Percentiles rank a stretch among this genome's conserved stretches.
Evolutionary conservation across 2,888 invertebrate species (phyloP).

Genomic region (Hydraecia micacea): DNA sequence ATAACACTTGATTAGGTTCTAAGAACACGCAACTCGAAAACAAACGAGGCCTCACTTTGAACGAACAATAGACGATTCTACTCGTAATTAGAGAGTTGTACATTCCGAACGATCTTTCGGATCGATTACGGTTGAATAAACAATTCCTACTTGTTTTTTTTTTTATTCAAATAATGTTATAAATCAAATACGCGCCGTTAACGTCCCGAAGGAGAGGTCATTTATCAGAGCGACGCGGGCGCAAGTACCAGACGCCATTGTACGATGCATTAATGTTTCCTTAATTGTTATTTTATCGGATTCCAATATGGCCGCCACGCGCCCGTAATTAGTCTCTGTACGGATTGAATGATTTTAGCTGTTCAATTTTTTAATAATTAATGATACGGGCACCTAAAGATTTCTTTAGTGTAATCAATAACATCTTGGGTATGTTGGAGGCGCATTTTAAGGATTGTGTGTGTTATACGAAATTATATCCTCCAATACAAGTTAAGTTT

Average conservation of each 20-base stretch:
- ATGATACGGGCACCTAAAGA: slow-evolving; percentile 62
- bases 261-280: slow-evolving; percentile 84
- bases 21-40: slow-evolving; percentile 59
- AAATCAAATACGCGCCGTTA: slow-evolving; percentile 88
- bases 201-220: slow-evolving; percentile 83
- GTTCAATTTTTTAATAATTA: slow-evolving; percentile 69
- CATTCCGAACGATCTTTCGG: slow-evolving; percentile 85
- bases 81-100: slow-evolving; percentile 80
- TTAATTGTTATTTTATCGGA: slow-evolving; percentile 90
- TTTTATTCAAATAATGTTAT: slow-evolving; percentile 87
- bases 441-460: slow-evolving; percentile 27
- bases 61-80: slow-evolving; percentile 78
- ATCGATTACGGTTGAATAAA: slow-evolving; percentile 88
- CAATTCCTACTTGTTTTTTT: slow-evolving; percentile 80
- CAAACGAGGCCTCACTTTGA: slow-evolving; percentile 59
- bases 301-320: slow-evolving; percentile 85
- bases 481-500: not conserved
- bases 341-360: slow-evolving; percentile 67
- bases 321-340: slow-evolving; percentile 83
- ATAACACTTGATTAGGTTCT: slow-evolving; percentile 57
- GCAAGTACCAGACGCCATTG: slow-evolving; percentile 81
- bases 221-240: slow-evolving; percentile 85
- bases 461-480: not conserved
- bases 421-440: slow-evolving; percentile 34
- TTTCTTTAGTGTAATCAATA: slow-evolving; percentile 62